Conservation (phyloP, 2,888 invertebrate species). For the Labia minor region DNA sequence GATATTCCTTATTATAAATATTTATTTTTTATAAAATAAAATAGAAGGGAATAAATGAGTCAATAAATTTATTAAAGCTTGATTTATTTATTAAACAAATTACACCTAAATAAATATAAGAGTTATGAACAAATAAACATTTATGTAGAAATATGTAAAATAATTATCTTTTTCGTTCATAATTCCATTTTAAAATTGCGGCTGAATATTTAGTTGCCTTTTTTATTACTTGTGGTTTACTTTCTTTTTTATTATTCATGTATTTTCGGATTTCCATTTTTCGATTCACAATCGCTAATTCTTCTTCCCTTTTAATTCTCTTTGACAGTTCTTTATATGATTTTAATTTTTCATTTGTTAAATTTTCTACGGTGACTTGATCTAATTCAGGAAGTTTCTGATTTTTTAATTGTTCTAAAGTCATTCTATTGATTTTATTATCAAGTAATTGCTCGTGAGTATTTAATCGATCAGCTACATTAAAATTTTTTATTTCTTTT, state of each 20-base stretch:
- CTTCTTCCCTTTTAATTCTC: conserved; percentile 63
- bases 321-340: conserved; percentile 63
- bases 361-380: conserved; percentile 44
- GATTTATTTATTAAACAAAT: no score
- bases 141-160: no score
- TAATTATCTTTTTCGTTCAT: conserved; percentile 63
- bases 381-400: conserved; percentile 49
- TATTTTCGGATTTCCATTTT: conserved; percentile 64
- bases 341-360: conserved; percentile 46
- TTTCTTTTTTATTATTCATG: conserved; percentile 50
- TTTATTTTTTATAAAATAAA: no score
- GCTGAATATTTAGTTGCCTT: conserved; percentile 54
- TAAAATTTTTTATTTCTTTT: conserved; percentile 49
- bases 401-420: conserved; percentile 46
- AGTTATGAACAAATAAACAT: no score
- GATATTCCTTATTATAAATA: no score
- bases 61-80: no score
- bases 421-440: conserved; percentile 47
- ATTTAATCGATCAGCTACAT: conserved; percentile 57
- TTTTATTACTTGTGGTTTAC: conserved; percentile 48
- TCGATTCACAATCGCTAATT: conserved; percentile 61
- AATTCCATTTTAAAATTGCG: conserved; percentile 69
- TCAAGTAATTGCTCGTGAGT: conserved; percentile 62
- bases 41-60: no score
- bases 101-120: no score